phyloP scores from a whole-genome alignment of 2,888 invertebrate genomes.

The Xanthia icteritia region DNA sequence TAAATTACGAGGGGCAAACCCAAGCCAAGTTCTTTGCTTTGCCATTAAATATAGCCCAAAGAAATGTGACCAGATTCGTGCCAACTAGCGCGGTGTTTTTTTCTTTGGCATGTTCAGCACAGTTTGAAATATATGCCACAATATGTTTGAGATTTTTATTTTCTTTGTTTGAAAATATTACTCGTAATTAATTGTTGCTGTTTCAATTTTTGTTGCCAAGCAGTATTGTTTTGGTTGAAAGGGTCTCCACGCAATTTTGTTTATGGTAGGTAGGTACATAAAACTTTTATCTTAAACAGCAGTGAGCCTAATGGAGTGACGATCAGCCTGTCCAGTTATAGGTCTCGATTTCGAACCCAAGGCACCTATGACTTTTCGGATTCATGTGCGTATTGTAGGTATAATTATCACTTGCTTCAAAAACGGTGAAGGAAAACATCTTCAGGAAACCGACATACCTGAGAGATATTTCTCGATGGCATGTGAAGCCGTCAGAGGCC shows the following conservation, averaged over 20 bases:
- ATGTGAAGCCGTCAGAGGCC: no score
- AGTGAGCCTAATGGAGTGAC: no score
- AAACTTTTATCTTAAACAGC: background rate
- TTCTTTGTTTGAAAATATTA: constrained; percentile 36
- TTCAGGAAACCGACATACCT: no score
- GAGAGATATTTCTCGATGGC: no score
- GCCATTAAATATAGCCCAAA: constrained; percentile 55
- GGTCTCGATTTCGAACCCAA: no score
- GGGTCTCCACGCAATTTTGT: background rate
- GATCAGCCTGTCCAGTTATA: no score
- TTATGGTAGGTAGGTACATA: background rate
- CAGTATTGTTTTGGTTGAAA: constrained; percentile 7
- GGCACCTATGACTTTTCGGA: no score
- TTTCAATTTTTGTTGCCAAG: background rate
- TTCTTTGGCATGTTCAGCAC: constrained; percentile 51
- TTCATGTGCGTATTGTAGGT: no score
- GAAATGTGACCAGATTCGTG: constrained; percentile 55
- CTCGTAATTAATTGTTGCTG: constrained; percentile 26
- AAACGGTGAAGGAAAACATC: no score
- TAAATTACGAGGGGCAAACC: constrained; percentile 54
- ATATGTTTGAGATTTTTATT: constrained; percentile 41
- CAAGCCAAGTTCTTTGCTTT: constrained; percentile 59
- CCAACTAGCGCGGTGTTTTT: constrained; percentile 50
- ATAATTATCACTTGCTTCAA: no score
- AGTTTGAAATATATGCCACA: constrained; percentile 52